Percentiles rank a stretch among this genome's conserved stretches.
Evolutionary conservation across 2,888 invertebrate genomes (phyloP).

Genomic region (Microplitis deprimator): DNA sequence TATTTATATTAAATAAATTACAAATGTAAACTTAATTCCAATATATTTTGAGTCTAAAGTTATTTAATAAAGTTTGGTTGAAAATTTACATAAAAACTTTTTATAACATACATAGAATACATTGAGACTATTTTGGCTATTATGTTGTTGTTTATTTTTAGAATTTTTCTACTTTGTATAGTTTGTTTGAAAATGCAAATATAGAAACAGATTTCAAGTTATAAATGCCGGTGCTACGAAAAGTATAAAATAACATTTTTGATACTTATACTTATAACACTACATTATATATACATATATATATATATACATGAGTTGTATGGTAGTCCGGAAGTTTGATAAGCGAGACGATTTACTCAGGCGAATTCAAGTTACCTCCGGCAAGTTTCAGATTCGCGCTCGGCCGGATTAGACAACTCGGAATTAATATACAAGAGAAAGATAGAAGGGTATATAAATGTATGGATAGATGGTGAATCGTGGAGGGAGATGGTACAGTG

Average conservation of each 20-base stretch:
- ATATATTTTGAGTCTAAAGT: no score
- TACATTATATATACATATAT: constrained; percentile 6
- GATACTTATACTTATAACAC: background rate
- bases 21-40: no score
- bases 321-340: constrained; percentile 55
- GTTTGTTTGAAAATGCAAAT: no score
- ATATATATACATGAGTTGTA: constrained; percentile 6
- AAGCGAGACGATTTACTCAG: constrained; percentile 51
- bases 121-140: no score
- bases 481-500: background rate
- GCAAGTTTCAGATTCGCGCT: constrained; percentile 47
- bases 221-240: background rate
- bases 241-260: constrained; percentile 7
- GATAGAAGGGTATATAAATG: constrained; percentile 25
- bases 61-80: no score
- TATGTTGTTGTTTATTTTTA: no score
- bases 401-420: constrained; percentile 51
- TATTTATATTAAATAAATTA: no score
- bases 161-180: no score
- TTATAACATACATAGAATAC: no score
- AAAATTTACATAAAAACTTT: no score
- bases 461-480: background rate
- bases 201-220: no score
- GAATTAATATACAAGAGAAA: constrained; percentile 49
- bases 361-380: constrained; percentile 33